Percentiles rank a stretch among this genome's conserved stretches.
Conservation (phyloP, 2,113 vertebrate genomes). For the Coturnix japonica region DNA sequence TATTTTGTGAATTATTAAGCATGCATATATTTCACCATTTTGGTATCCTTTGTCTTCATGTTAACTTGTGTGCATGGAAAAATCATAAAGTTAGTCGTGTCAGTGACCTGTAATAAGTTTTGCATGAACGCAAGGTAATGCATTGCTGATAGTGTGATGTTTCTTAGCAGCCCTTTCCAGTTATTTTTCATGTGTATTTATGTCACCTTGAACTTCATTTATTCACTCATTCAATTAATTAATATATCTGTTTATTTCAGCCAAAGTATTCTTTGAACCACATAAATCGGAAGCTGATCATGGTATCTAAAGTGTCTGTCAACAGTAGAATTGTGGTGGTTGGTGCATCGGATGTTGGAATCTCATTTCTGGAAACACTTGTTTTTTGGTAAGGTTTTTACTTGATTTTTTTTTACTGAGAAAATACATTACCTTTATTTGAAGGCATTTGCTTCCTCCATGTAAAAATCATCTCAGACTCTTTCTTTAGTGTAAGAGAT, state of each 20-base stretch:
- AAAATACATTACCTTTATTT: not conserved
- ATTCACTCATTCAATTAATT: not conserved
- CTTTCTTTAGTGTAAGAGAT: not conserved
- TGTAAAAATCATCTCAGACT: not conserved
- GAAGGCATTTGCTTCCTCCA: not conserved
- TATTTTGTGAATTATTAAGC: not conserved
- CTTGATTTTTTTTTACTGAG: not conserved
- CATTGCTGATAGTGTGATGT: not conserved
- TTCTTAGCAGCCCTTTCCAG: not conserved
- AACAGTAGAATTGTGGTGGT: slow-evolving; percentile 92
- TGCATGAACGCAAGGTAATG: not conserved
- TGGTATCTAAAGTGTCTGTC: slow-evolving; percentile 86
- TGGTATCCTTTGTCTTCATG: not conserved
- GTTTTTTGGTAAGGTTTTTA: slow-evolving; percentile 85
- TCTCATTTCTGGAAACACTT: slow-evolving; percentile 90
- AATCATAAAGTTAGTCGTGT: not conserved
- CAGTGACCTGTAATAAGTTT: not conserved
- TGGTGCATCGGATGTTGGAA: slow-evolving; percentile 89
- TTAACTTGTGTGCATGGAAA: not conserved
- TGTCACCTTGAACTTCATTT: not conserved
- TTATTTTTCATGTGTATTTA: not conserved
- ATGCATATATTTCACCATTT: not conserved
- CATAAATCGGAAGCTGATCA: slow-evolving; percentile 87
- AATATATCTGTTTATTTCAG: slow-evolving; percentile 67
- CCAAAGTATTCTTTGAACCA: slow-evolving; percentile 84